A percentile compares a stretch with the other conserved stretches of the same genome.
Evolutionary conservation across 2,888 invertebrate species (phyloP).

Genomic region (Palloptera scutellata): DNA sequence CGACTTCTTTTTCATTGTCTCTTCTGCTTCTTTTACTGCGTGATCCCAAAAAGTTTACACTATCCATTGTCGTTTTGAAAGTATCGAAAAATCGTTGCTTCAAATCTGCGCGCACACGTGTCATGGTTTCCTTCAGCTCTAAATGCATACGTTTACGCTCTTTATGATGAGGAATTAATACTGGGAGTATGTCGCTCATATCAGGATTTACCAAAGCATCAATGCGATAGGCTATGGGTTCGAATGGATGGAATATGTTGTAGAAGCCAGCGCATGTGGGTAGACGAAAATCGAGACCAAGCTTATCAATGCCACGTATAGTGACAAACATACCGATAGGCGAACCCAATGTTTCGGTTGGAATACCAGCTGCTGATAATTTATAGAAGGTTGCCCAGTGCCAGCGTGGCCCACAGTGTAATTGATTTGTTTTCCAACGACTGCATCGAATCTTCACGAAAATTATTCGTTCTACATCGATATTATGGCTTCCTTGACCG

Average conservation of each 20-base stretch:
- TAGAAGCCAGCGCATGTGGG: slow-evolving; percentile 93
- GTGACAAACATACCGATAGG: slow-evolving; percentile 96
- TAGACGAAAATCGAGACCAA: slow-evolving; percentile 83
- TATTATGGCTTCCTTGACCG: no score
- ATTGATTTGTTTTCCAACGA: slow-evolving; percentile 66
- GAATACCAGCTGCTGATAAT: slow-evolving; percentile 83
- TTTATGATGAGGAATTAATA: slow-evolving; percentile 94
- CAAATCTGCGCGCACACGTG: slow-evolving; percentile 89
- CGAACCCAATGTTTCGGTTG: slow-evolving; percentile 85
- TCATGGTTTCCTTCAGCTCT: slow-evolving; percentile 92
- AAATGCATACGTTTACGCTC: slow-evolving; percentile 94
- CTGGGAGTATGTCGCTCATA: slow-evolving; percentile 80
- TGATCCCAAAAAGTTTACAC: slow-evolving; percentile 72
- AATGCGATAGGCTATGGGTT: slow-evolving; percentile 92
- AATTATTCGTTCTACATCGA: no score
- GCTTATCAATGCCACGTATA: slow-evolving; percentile 85
- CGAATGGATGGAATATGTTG: slow-evolving; percentile 97
- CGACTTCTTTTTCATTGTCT: slow-evolving; percentile 73
- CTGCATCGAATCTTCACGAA: no score
- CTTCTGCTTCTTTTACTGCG: slow-evolving; percentile 66
- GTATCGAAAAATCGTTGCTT: slow-evolving; percentile 75
- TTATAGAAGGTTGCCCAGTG: slow-evolving; percentile 79
- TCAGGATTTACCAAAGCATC: slow-evolving; percentile 87
- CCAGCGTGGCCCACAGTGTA: slow-evolving; percentile 76
- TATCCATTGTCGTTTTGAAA: slow-evolving; percentile 61